A percentile compares a stretch with the other conserved stretches of the same genome.
These are phyloP conservation scores for Melipona beecheii DNA, from an alignment of 2,888 invertebrate genomes.

Conservation along the genomic window DNA sequence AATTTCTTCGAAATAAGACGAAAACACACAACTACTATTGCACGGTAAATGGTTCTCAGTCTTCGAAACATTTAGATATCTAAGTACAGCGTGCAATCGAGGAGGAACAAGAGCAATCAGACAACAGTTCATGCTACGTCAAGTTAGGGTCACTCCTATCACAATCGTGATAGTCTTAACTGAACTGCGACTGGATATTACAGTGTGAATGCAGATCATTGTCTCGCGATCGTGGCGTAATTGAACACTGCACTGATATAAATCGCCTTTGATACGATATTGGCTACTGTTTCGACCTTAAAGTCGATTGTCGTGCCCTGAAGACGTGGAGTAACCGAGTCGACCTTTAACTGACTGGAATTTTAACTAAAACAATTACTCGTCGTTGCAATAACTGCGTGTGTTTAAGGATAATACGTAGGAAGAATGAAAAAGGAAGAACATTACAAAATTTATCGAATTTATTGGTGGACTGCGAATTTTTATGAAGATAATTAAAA, in stretches of 20 bases:
- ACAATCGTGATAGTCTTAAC: constrained; percentile 4
- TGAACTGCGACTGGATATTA: neutral
- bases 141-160: neutral
- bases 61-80: neutral
- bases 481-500: too few species aligned
- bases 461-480: too few species aligned
- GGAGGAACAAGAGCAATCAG: neutral
- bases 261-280: constrained; percentile 25
- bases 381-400: neutral
- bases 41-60: neutral
- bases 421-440: too few species aligned
- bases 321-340: neutral
- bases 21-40: too few species aligned
- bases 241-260: constrained; percentile 26
- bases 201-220: constrained; percentile 19
- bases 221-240: constrained; percentile 10
- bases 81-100: neutral
- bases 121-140: neutral
- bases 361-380: neutral
- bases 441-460: too few species aligned
- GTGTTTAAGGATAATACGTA: too few species aligned
- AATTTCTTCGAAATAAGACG: too few species aligned
- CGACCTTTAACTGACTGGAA: neutral
- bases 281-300: neutral
- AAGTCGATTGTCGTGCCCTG: neutral